These are phyloP conservation scores for Papilio aristodemus DNA, from an alignment of 1,140 invertebrate genomes.

Conservation along the genomic window DNA sequence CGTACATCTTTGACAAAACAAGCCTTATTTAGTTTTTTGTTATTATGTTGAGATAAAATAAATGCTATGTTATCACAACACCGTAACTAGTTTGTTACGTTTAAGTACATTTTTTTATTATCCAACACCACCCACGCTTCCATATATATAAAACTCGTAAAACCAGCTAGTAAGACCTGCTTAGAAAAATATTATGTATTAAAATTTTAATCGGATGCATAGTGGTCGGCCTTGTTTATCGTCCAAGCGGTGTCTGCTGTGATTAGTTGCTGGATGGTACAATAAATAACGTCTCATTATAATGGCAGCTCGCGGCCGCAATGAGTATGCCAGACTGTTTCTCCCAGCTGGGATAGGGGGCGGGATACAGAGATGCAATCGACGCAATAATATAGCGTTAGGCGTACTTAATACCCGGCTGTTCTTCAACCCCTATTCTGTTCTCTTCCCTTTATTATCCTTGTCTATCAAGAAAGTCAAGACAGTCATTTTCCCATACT, in stretches of 20 bases:
- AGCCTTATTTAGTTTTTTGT: not conserved
- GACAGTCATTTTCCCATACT: too few relatives aligned
- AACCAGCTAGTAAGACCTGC: not conserved
- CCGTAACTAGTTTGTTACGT: not conserved
- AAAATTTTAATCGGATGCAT: conserved; percentile 14
- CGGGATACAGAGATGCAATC: conserved; percentile 39
- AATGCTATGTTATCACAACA: conserved; percentile 5
- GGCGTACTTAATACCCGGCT: not conserved
- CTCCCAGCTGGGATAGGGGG: conserved; percentile 39
- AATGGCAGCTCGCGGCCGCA: conserved; percentile 48
- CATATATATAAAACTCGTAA: conserved; percentile 3
- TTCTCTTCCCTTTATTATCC: too few relatives aligned
- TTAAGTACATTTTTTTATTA: conserved; percentile 20
- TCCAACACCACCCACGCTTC: conserved; percentile 18
- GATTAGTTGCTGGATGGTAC: conserved; percentile 52
- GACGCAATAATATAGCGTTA: not conserved
- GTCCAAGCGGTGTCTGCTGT: conserved; percentile 33
- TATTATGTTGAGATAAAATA: conserved; percentile 16
- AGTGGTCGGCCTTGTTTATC: not conserved
- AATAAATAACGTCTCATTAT: conserved; percentile 74
- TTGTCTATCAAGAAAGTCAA: too few relatives aligned
- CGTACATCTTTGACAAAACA: too few relatives aligned
- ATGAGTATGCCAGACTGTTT: conserved; percentile 58
- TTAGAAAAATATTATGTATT: conserved; percentile 29
- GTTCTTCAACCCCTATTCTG: not conserved